Evolutionary conservation across 2,797 vertebrate species (phyloP).

Genomic region (Antrozous pallidus): DNA sequence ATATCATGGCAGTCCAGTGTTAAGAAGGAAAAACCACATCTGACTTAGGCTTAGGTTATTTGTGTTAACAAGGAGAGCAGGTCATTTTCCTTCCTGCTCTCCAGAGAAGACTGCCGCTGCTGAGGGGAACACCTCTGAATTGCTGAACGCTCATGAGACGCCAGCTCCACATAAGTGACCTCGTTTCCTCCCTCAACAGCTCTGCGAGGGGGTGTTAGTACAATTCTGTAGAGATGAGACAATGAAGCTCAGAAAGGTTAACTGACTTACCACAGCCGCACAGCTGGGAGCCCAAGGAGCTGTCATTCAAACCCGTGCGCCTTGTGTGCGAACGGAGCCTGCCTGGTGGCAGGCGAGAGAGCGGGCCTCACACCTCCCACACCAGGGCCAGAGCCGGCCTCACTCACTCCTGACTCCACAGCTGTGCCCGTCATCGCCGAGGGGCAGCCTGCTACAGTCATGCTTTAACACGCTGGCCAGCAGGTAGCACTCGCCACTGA

Average conservation of each 20-base stretch:
- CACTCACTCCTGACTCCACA: background rate
- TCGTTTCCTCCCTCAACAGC: background rate
- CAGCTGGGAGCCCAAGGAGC: background rate
- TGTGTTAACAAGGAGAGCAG: background rate
- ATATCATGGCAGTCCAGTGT: too few species aligned
- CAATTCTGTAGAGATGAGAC: background rate
- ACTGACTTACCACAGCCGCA: background rate
- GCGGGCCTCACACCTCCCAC: too few species aligned
- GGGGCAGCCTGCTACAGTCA: background rate
- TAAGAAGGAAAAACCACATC: background rate
- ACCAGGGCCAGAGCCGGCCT: rapidly evolving
- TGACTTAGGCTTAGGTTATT: background rate
- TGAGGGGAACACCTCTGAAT: background rate
- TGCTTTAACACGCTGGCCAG: background rate
- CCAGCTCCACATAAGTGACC: background rate
- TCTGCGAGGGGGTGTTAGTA: background rate
- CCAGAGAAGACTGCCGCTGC: background rate
- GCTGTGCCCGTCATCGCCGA: background rate
- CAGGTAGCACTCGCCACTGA: background rate
- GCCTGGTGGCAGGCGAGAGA: background rate
- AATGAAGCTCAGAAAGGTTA: background rate
- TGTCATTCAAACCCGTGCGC: background rate
- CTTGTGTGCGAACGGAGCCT: too few species aligned
- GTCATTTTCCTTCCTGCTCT: background rate
- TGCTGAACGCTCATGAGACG: background rate